Conservation (phyloP, 2,113 vertebrate species). For the Lepus europaeus region DNA sequence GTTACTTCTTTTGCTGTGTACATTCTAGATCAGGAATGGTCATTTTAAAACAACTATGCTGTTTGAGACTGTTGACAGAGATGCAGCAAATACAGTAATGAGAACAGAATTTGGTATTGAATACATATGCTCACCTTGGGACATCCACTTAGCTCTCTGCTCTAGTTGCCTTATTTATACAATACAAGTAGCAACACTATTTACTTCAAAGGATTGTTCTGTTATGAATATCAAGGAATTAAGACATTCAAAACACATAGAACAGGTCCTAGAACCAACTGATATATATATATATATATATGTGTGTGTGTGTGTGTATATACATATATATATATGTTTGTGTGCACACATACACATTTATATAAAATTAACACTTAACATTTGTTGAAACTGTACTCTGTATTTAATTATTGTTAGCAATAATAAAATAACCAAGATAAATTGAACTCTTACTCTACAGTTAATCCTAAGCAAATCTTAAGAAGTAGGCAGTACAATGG, state of each 20-base stretch:
- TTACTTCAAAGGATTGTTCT: background rate
- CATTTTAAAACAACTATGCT: background rate
- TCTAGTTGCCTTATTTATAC: background rate
- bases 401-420: constrained; percentile 2
- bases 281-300: background rate
- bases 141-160: background rate
- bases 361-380: background rate
- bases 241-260: background rate
- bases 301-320: no score
- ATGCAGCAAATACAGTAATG: background rate
- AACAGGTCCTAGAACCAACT: background rate
- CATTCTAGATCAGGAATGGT: background rate
- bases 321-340: background rate
- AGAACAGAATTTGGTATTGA: background rate
- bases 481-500: background rate
- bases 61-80: background rate
- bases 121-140: background rate
- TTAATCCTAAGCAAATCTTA: background rate
- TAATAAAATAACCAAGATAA: constrained; percentile 33
- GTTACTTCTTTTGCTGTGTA: background rate
- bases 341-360: background rate
- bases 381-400: background rate
- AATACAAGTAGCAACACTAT: background rate
- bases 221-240: background rate
- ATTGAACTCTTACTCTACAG: background rate